Evolutionary conservation across 92 coral and sea anemone genomes (phyloP).

Genomic region (Paramuricea clavata): DNA sequence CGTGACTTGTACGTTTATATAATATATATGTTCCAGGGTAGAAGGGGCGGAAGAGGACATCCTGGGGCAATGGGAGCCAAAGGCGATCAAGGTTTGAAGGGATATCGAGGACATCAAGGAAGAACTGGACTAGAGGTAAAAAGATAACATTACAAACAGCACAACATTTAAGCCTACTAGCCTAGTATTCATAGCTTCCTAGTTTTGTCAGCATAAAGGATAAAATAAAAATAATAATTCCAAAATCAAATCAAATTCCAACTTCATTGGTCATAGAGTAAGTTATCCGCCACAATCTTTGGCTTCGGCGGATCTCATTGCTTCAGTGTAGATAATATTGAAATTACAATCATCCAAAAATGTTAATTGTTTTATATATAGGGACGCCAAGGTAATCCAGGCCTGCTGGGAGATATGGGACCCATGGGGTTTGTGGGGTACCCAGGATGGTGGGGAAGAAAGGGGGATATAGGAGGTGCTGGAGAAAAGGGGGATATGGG

Average conservation of each 20-base stretch:
- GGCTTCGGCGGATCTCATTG: neutral
- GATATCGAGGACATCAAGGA: constrained; percentile 1
- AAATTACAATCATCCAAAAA: neutral
- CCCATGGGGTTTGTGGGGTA: neutral
- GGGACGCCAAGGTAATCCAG: neutral
- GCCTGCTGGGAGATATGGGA: neutral
- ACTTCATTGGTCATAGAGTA: too few relatives aligned
- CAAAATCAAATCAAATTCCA: too few relatives aligned
- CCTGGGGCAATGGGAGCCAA: neutral
- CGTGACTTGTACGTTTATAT: too few relatives aligned
- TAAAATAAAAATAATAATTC: too few relatives aligned
- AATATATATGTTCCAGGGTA: neutral
- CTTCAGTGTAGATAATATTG: too few relatives aligned
- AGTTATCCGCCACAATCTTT: too few relatives aligned
- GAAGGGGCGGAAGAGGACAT: neutral
- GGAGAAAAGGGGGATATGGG: constrained; percentile 19
- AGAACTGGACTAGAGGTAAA: neutral
- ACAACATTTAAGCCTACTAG: too few relatives aligned
- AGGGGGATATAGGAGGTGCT: neutral
- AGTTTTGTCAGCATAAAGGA: too few relatives aligned
- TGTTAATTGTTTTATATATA: neutral
- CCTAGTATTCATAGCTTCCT: too few relatives aligned
- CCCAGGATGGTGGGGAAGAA: constrained; percentile 21
- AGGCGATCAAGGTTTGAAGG: neutral
- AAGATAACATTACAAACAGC: neutral